Conservation (phyloP, 2,888 invertebrate species). For the Cordilura impudica region DNA sequence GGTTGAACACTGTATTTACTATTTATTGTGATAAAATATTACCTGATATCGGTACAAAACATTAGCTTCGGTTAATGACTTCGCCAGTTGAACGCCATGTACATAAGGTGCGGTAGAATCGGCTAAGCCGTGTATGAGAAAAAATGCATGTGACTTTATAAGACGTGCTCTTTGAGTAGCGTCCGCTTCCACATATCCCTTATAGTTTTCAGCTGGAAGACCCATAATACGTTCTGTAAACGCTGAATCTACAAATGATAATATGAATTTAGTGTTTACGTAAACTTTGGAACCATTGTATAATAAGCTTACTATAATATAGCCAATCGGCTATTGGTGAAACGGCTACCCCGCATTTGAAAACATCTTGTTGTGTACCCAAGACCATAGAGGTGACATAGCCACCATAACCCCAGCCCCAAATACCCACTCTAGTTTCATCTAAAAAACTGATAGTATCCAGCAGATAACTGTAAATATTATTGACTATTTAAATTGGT, state of each 20-base stretch:
- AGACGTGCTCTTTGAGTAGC: slow-evolving; percentile 92
- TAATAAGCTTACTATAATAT: slow-evolving; percentile 90
- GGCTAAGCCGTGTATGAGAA: slow-evolving; percentile 94
- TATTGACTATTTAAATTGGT: too few species aligned
- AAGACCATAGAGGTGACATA: slow-evolving; percentile 95
- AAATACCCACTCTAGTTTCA: slow-evolving; percentile 91
- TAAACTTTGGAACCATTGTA: too few species aligned
- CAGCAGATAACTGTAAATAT: slow-evolving; percentile 84
- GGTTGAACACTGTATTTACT: too few species aligned
- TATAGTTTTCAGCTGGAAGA: slow-evolving; percentile 90
- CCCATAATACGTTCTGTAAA: slow-evolving; percentile 97
- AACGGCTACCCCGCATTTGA: slow-evolving; percentile 95
- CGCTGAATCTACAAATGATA: slow-evolving; percentile 85
- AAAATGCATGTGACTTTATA: slow-evolving; percentile 91
- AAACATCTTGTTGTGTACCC: slow-evolving; percentile 90
- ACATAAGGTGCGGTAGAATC: slow-evolving; percentile 96
- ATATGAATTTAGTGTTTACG: too few species aligned
- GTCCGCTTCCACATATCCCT: slow-evolving; percentile 94
- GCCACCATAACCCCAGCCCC: slow-evolving; percentile 98
- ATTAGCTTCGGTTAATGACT: slow-evolving; percentile 91
- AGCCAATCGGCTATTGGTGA: slow-evolving; percentile 98
- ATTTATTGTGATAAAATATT: slow-evolving; percentile 56
- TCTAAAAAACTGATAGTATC: slow-evolving; percentile 91
- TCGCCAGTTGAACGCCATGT: slow-evolving; percentile 92
- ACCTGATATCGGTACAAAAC: slow-evolving; percentile 96